These are phyloP conservation scores for Eonycteris spelaea DNA, from an alignment of 2,113 vertebrate species.

Conservation along the genomic window DNA sequence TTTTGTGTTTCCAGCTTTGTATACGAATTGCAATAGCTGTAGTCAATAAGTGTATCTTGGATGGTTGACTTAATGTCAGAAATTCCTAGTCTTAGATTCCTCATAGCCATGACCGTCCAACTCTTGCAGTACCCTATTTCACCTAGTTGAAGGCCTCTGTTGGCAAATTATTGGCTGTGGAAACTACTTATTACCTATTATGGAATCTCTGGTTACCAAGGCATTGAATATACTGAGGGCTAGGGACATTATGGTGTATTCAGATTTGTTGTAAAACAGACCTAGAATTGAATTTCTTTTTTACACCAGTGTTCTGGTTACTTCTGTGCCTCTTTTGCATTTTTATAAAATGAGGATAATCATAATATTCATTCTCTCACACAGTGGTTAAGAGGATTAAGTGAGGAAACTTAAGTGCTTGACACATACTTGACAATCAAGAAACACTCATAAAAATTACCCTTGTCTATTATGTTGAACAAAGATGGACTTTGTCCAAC, in stretches of 20 bases:
- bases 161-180: neutral
- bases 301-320: neutral
- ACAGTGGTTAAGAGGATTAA: neutral
- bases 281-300: slow-evolving; percentile 4
- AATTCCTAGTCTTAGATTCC: slow-evolving; percentile 25
- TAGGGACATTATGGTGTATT: neutral
- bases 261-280: neutral
- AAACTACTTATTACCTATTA: neutral
- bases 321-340: slow-evolving; percentile 6
- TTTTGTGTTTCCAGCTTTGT: neutral
- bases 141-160: neutral
- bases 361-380: slow-evolving; percentile 25
- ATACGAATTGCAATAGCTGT: neutral
- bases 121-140: neutral
- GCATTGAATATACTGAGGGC: neutral
- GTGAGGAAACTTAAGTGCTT: slow-evolving; percentile 49
- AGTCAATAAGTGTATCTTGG: neutral
- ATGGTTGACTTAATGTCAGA: neutral
- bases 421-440: slow-evolving; percentile 38
- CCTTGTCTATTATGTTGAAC: neutral
- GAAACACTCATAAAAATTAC: slow-evolving; percentile 37
- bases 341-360: slow-evolving; percentile 40
- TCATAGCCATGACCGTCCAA: neutral
- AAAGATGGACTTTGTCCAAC: slow-evolving; percentile 28
- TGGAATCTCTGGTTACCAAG: neutral